These are phyloP conservation scores for Rhagologus leucostigma DNA, from an alignment of 2,113 vertebrate genomes.

Conservation along the genomic window DNA sequence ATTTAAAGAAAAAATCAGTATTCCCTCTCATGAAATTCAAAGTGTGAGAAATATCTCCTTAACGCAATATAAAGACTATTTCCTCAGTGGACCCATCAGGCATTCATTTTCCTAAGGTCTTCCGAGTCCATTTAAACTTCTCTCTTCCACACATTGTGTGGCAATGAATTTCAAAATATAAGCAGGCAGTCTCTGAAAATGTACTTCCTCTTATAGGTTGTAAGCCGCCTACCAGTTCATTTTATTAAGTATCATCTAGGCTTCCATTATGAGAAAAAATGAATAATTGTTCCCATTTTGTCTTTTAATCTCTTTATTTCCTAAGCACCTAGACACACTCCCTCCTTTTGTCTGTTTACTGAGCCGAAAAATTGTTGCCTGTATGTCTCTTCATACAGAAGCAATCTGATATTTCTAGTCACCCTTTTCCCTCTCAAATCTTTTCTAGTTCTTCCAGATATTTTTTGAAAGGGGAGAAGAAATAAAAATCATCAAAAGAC, in stretches of 20 bases:
- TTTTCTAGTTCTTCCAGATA: background rate
- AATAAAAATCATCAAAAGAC: background rate
- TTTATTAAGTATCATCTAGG: background rate
- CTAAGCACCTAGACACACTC: background rate
- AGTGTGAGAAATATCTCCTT: slow-evolving; percentile 9
- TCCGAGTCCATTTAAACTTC: slow-evolving; percentile 14
- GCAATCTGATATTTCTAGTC: background rate
- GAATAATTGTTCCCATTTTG: background rate
- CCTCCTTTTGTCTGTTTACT: background rate
- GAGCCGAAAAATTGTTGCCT: background rate
- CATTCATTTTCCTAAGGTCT: slow-evolving; percentile 33
- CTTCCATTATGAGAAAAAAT: background rate
- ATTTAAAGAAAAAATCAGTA: slow-evolving; percentile 34
- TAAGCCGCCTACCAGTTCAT: background rate
- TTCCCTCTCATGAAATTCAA: slow-evolving; percentile 27
- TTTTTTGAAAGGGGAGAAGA: background rate
- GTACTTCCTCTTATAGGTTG: background rate
- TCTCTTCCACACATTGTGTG: background rate
- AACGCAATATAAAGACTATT: slow-evolving; percentile 26
- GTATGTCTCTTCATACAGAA: background rate
- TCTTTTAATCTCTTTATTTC: background rate
- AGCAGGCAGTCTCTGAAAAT: background rate
- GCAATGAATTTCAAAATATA: slow-evolving; percentile 11
- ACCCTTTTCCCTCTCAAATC: background rate
- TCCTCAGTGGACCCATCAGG: slow-evolving; percentile 14